Percentiles rank a stretch among this genome's conserved stretches.
phyloP scores from a whole-genome alignment of 1,140 invertebrate genomes.

The Drosophila bipectinata region DNA sequence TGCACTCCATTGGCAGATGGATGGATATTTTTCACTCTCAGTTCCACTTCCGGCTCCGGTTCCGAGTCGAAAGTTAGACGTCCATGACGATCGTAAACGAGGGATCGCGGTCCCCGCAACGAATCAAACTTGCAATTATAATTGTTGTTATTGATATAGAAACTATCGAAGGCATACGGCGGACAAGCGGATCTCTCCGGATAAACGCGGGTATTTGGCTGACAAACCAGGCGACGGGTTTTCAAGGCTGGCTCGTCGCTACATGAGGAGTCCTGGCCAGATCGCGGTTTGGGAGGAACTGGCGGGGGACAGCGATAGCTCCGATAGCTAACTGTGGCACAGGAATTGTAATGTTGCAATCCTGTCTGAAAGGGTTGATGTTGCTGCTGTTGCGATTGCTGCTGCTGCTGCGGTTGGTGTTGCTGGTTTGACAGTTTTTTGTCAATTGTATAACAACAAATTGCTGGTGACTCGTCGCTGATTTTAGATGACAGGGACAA shows the following conservation, averaged over 20 bases:
- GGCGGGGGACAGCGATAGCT: conserved; percentile 45
- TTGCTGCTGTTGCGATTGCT: conserved; percentile 1
- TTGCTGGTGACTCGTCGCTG: conserved; percentile 70
- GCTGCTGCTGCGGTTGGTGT: conserved; percentile 4
- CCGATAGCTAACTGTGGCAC: conserved; percentile 50
- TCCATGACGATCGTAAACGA: conserved; percentile 69
- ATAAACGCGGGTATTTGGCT: conserved; percentile 12
- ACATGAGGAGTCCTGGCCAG: conserved; percentile 19
- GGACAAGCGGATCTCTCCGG: conserved; percentile 33
- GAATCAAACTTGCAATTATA: conserved; percentile 60
- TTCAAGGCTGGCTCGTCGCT: conserved; percentile 55
- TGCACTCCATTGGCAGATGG: conserved; percentile 10
- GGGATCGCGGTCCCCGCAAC: conserved; percentile 37
- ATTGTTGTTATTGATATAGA: conserved; percentile 55
- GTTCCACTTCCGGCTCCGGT: conserved; percentile 27
- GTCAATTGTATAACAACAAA: conserved; percentile 81
- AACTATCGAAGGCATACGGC: conserved; percentile 40
- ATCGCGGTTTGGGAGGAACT: conserved; percentile 64
- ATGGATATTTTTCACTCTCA: neutral
- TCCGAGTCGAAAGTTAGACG: conserved; percentile 56
- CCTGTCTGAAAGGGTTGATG: conserved; percentile 11
- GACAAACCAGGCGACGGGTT: conserved; percentile 49
- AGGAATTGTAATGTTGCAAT: conserved; percentile 42
- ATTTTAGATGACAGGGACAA: conserved; percentile 52
- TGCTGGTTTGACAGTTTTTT: conserved; percentile 51